Percentiles rank a stretch among this genome's conserved stretches.
Conservation (phyloP, 2,888 invertebrate species). For the Smittia sp. region DNA sequence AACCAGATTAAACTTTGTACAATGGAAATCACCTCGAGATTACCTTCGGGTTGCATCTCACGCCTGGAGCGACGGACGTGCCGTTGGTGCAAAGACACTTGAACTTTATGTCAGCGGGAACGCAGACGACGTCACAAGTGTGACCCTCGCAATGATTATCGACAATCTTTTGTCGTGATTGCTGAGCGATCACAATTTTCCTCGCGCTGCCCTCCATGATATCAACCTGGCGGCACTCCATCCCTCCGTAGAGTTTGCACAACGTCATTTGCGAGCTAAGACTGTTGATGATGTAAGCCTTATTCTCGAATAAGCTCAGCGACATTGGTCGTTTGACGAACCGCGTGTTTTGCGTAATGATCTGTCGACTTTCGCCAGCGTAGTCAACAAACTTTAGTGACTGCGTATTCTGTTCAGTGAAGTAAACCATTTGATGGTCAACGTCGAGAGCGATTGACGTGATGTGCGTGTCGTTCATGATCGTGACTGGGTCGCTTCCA, state of each 20-base stretch:
- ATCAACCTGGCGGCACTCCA: conserved; percentile 55
- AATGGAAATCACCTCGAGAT: not conserved
- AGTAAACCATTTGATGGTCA: conserved; percentile 66
- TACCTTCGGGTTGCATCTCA: conserved; percentile 48
- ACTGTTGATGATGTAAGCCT: conserved; percentile 67
- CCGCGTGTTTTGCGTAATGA: conserved; percentile 53
- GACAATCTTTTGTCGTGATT: conserved; percentile 57
- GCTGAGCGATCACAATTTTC: conserved; percentile 58
- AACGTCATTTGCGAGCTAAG: conserved; percentile 59
- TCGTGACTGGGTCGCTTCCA: conserved; percentile 55
- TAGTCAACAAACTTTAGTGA: conserved; percentile 57
- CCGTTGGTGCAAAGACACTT: conserved; percentile 61
- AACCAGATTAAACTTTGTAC: not conserved
- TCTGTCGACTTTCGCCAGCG: conserved; percentile 54
- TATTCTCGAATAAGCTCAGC: conserved; percentile 70
- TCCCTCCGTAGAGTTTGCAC: conserved; percentile 59
- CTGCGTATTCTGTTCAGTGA: conserved; percentile 64
- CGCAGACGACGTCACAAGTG: conserved; percentile 63
- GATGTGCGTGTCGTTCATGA: conserved; percentile 49
- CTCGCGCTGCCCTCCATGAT: conserved; percentile 55
- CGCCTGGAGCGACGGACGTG: conserved; percentile 48
- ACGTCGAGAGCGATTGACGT: conserved; percentile 55
- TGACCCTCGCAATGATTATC: conserved; percentile 56
- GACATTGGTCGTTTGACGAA: conserved; percentile 61
- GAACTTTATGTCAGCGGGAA: conserved; percentile 55